Percentiles rank a stretch among this genome's conserved stretches.
phyloP scores from a whole-genome alignment of 2,797 vertebrate species.

The Pyrocephalus nanus region DNA sequence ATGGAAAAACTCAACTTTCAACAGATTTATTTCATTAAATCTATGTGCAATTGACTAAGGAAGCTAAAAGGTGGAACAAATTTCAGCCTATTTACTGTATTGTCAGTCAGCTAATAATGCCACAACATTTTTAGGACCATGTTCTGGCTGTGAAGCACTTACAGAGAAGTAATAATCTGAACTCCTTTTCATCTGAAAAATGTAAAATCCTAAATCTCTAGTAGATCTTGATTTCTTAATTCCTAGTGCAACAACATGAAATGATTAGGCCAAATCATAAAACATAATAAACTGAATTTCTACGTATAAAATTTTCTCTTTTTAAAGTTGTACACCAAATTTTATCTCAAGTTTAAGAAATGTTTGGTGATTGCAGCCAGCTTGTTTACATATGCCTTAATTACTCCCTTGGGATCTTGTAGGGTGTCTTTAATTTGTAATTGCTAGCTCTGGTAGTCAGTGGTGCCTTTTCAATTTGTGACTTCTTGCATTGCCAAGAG shows the following conservation, averaged over 20 bases:
- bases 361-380: not conserved
- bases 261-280: not conserved
- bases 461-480: conserved; percentile 19
- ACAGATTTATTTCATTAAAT: not conserved
- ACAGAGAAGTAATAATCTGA: not conserved
- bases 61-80: not conserved
- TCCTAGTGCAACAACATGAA: not conserved
- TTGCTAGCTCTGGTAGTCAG: not conserved
- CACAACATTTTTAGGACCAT: not conserved
- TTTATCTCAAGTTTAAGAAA: conserved; percentile 1
- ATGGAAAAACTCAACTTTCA: not conserved
- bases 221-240: not conserved
- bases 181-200: not conserved
- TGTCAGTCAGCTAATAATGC: not conserved
- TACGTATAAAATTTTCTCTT: not conserved
- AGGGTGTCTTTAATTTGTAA: not conserved
- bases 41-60: not conserved
- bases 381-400: not conserved
- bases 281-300: not conserved
- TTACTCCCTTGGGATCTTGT: not conserved
- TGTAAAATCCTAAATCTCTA: not conserved
- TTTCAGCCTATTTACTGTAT: not conserved
- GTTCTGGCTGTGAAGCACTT: not conserved
- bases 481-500: not conserved
- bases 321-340: not conserved